Percentiles rank a stretch among this genome's conserved stretches.
phyloP scores from a whole-genome alignment of 2,888 invertebrate genomes.

The Platycheirus albimanus region DNA sequence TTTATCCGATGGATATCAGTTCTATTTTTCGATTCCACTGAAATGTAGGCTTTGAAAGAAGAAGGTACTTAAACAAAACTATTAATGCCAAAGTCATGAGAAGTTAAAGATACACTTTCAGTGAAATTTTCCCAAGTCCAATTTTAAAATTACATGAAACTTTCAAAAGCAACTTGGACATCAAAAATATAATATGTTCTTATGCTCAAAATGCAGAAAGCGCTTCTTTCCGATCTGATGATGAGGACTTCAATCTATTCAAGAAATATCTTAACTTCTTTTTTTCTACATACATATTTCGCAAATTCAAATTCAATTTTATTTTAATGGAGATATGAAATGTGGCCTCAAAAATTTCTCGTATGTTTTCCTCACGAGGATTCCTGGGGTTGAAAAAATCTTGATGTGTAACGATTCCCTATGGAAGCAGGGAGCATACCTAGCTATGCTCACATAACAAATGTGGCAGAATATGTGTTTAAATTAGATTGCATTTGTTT shows the following conservation, averaged over 20 bases:
- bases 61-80: constrained; percentile 13
- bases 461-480: constrained; percentile 65
- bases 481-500: constrained; percentile 71
- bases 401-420: constrained; percentile 46
- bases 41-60: no score
- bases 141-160: constrained; percentile 5
- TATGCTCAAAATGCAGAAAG: constrained; percentile 32
- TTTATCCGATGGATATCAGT: constrained; percentile 18
- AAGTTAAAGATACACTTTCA: constrained; percentile 21
- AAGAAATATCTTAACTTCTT: no score
- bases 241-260: constrained; percentile 62
- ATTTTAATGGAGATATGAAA: constrained; percentile 67
- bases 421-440: constrained; percentile 36
- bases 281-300: constrained; percentile 15
- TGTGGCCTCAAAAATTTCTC: constrained; percentile 35
- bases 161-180: not conserved
- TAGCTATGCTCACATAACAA: constrained; percentile 64
- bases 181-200: no score
- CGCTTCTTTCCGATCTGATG: constrained; percentile 48
- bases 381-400: constrained; percentile 48
- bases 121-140: constrained; percentile 24
- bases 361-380: constrained; percentile 48
- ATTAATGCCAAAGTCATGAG: constrained; percentile 9
- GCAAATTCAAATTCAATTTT: constrained; percentile 64
- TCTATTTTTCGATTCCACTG: not conserved